These are phyloP conservation scores for Glaucidium brasilianum DNA, from an alignment of 2,113 vertebrate species.

Conservation along the genomic window DNA sequence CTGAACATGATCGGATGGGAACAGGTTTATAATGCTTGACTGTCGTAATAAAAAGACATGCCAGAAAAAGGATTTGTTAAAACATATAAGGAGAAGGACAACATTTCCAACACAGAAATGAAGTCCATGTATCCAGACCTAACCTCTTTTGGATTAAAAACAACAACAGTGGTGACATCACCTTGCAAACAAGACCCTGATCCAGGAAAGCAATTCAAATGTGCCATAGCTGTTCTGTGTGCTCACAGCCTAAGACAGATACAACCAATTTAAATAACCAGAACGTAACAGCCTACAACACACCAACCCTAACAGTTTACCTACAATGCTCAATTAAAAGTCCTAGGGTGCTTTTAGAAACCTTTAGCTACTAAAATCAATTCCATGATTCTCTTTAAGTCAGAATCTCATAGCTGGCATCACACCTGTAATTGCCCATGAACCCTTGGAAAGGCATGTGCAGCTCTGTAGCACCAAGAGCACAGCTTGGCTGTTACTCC, in stretches of 20 bases:
- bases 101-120: not conserved
- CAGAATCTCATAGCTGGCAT: not conserved
- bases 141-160: not conserved
- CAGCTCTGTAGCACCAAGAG: not conserved
- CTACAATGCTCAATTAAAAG: not conserved
- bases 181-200: not conserved
- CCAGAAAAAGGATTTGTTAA: not conserved
- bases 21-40: not conserved
- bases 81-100: not conserved
- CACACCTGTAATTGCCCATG: accelerated
- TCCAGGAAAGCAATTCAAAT: not conserved
- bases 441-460: accelerated
- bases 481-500: not conserved
- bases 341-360: not conserved
- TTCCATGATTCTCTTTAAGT: not conserved
- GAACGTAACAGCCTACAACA: not conserved
- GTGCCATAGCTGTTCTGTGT: not conserved
- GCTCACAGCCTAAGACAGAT: not conserved
- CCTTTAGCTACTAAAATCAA: not conserved
- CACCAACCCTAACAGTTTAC: not conserved
- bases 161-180: accelerated
- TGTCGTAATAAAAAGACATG: not conserved
- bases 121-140: not conserved
- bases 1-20: not conserved
- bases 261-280: not conserved